A percentile compares a stretch with the other conserved stretches of the same genome.
These are phyloP conservation scores for Venusia cambrica DNA, from an alignment of 2,888 invertebrate species.

Conservation along the genomic window DNA sequence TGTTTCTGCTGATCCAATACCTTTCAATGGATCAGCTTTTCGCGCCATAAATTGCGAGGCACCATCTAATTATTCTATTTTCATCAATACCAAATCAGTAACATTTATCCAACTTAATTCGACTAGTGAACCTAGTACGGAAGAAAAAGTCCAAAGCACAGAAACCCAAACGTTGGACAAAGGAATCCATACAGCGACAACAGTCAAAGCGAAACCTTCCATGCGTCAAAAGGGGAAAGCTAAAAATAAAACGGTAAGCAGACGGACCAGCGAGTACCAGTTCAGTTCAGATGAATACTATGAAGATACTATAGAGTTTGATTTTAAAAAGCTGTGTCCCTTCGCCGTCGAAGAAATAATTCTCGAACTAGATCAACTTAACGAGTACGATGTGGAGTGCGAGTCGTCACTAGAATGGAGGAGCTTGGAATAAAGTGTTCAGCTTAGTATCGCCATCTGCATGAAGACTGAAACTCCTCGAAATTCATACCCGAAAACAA, in stretches of 20 bases:
- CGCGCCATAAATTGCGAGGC: slow-evolving; percentile 29
- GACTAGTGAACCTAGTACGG: neutral
- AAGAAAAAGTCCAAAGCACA: slow-evolving; percentile 3
- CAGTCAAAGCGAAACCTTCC: slow-evolving; percentile 12
- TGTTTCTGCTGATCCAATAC: slow-evolving; percentile 47
- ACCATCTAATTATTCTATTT: slow-evolving; percentile 16
- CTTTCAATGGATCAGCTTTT: slow-evolving; percentile 37
- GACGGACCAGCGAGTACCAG: slow-evolving; percentile 53
- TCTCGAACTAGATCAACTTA: slow-evolving; percentile 49
- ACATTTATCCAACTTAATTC: slow-evolving; percentile 5
- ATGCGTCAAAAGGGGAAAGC: slow-evolving; percentile 12
- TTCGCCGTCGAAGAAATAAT: slow-evolving; percentile 45
- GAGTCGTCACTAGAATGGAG: slow-evolving; percentile 52
- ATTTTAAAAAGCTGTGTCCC: slow-evolving; percentile 40
- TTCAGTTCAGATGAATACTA: slow-evolving; percentile 65
- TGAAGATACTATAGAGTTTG: slow-evolving; percentile 50
- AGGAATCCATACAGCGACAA: slow-evolving; percentile 25
- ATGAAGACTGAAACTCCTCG: too few species aligned
- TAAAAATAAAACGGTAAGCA: slow-evolving; percentile 27
- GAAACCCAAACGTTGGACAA: slow-evolving; percentile 5
- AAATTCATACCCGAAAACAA: too few species aligned
- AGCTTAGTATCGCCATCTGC: slow-evolving; percentile 28
- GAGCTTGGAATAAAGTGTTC: slow-evolving; percentile 38
- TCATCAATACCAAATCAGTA: slow-evolving; percentile 3
- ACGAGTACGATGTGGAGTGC: slow-evolving; percentile 58